Conservation (phyloP, 2,888 invertebrate genomes). For the Endomychus coccineus region DNA sequence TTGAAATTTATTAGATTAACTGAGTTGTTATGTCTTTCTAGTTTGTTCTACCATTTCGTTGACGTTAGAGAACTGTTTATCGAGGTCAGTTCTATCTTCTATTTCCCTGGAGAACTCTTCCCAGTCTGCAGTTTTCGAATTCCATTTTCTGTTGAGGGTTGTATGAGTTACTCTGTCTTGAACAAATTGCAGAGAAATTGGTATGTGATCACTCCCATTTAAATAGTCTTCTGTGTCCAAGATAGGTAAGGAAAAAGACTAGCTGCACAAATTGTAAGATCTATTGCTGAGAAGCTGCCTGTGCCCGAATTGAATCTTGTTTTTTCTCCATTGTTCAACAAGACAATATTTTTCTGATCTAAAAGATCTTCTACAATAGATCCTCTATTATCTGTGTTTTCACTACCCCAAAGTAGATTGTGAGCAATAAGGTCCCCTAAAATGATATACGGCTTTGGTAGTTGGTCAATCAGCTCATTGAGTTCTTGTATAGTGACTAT, state of each 20-base stretch:
- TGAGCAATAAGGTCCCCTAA: constrained; percentile 13
- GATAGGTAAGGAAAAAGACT: constrained; percentile 1
- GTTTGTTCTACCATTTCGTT: too few species aligned
- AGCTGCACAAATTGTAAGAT: constrained; percentile 6
- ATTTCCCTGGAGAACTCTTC: too few species aligned
- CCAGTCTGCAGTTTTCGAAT: too few species aligned
- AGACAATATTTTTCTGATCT: constrained; percentile 3
- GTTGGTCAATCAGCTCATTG: constrained; percentile 9
- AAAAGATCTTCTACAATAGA: constrained; percentile 7
- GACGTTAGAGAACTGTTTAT: too few species aligned
- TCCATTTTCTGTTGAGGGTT: too few species aligned
- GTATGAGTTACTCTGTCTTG: too few species aligned
- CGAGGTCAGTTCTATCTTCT: too few species aligned
- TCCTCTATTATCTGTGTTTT: constrained; percentile 5
- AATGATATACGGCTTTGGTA: constrained; percentile 8
- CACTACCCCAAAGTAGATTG: constrained; percentile 10
- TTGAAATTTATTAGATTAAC: too few species aligned
- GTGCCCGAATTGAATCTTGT: constrained; percentile 6
- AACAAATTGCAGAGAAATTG: too few species aligned
- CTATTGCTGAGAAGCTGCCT: constrained; percentile 7
- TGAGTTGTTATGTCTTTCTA: too few species aligned
- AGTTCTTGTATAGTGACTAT: constrained; percentile 6
- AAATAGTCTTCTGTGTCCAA: constrained; percentile 3
- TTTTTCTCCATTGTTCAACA: constrained; percentile 7
- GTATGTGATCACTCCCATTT: constrained; percentile 8